Percentiles rank a stretch among this genome's conserved stretches.
Conservation (phyloP, 2,888 invertebrate genomes). For the Cheilosia soror region DNA sequence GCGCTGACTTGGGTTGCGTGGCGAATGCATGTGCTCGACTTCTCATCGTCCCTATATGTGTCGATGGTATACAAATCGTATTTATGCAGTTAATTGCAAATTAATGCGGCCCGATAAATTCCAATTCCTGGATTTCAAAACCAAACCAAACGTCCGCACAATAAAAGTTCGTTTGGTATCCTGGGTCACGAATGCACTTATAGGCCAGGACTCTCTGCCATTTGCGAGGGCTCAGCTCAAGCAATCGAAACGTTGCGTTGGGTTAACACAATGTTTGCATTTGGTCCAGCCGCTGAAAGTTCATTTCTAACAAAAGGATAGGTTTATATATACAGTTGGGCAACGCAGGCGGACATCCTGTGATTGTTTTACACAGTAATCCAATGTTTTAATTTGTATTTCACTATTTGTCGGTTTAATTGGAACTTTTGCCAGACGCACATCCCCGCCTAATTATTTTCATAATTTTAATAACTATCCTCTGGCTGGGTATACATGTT, state of each 20-base stretch:
- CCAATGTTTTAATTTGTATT: slow-evolving; percentile 30
- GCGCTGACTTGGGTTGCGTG: slow-evolving; percentile 37
- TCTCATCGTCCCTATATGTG: neutral
- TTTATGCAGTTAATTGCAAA: slow-evolving; percentile 73
- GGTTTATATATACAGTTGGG: too few species aligned
- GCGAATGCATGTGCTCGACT: slow-evolving; percentile 1
- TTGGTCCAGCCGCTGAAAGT: slow-evolving; percentile 6
- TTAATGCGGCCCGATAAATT: slow-evolving; percentile 73
- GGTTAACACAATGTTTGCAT: slow-evolving; percentile 27
- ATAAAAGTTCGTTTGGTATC: slow-evolving; percentile 46
- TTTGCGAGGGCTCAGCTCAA: too few species aligned
- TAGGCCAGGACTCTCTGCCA: neutral
- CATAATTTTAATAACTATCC: slow-evolving; percentile 36
- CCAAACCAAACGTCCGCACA: slow-evolving; percentile 62
- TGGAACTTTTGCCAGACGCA: neutral
- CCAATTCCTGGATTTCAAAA: slow-evolving; percentile 53
- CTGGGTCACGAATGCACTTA: slow-evolving; percentile 48
- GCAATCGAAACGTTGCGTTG: neutral
- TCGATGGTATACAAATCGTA: slow-evolving; percentile 56
- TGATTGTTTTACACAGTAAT: slow-evolving; percentile 22
- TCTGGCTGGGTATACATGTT: neutral
- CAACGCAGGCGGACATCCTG: slow-evolving; percentile 2
- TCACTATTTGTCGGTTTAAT: slow-evolving; percentile 15
- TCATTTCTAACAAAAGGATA: neutral
- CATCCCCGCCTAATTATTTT: slow-evolving; percentile 28